These are phyloP conservation scores for Cirrhinus mrigala DNA, from an alignment of 2,797 vertebrate species.

Conservation along the genomic window DNA sequence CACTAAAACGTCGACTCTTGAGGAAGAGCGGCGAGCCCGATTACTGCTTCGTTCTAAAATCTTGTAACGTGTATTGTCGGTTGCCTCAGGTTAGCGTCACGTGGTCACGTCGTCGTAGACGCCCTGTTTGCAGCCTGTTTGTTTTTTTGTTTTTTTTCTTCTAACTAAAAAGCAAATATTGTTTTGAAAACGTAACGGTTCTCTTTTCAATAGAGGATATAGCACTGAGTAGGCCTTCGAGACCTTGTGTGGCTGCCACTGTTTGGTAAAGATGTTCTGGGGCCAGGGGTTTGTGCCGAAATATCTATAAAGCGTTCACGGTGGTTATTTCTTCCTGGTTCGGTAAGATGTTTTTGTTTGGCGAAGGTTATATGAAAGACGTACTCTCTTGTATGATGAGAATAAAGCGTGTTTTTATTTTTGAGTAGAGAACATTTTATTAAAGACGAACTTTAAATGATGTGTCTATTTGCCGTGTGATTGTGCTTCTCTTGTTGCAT, in stretches of 20 bases:
- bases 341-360: conserved; percentile 47
- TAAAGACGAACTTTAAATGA: conserved; percentile 70
- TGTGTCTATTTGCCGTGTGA: conserved; percentile 75
- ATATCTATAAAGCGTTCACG: conserved; percentile 46
- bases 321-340: conserved; percentile 52
- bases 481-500: conserved; percentile 80
- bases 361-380: conserved; percentile 52
- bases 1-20: conserved; percentile 12
- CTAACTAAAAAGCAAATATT: conserved; percentile 9
- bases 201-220: conserved; percentile 43
- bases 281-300: conserved; percentile 41
- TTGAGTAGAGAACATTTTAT: conserved; percentile 70
- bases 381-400: conserved; percentile 61
- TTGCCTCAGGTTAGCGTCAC: conserved; percentile 20
- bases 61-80: conserved; percentile 4
- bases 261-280: conserved; percentile 34
- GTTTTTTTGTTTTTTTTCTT: neutral
- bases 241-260: conserved; percentile 29
- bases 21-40: conserved; percentile 7
- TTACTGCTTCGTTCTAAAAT: conserved; percentile 20
- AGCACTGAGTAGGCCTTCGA: conserved; percentile 46
- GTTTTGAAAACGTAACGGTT: conserved; percentile 4
- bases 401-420: conserved; percentile 71
- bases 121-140: neutral
- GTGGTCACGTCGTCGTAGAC: neutral